Evolutionary conservation across 2,797 vertebrate species (phyloP).

Genomic region (Xiphophorus birchmanni): DNA sequence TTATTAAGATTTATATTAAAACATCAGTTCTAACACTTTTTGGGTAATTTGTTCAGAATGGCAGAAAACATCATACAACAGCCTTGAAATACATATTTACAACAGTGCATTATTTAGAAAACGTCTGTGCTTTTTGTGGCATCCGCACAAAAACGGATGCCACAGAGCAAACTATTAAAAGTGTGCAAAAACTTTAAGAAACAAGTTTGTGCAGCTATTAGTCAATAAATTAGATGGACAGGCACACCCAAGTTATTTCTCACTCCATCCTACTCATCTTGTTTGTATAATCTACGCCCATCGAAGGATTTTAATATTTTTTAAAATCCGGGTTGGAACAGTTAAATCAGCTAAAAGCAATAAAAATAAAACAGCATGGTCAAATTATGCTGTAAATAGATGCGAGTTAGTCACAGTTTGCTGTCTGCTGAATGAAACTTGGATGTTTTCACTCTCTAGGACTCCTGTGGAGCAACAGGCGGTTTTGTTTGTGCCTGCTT

Average conservation of each 20-base stretch:
- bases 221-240: background rate
- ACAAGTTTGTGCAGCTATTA: no score
- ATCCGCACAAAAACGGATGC: background rate
- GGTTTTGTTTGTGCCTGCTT: conserved; percentile 27
- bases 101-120: background rate
- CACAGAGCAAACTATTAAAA: background rate
- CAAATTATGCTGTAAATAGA: background rate
- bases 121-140: background rate
- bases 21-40: background rate
- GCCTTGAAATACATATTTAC: background rate
- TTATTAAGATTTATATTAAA: background rate
- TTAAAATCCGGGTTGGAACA: no score
- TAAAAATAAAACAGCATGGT: background rate
- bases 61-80: background rate
- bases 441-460: conserved; percentile 16
- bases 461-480: background rate
- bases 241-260: background rate
- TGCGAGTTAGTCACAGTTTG: background rate
- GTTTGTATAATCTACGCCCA: background rate
- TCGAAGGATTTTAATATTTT: background rate
- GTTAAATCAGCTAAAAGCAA: background rate
- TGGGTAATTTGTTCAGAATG: background rate
- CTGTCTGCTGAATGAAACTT: conserved; percentile 1
- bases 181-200: background rate
- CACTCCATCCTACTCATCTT: background rate